These are phyloP conservation scores for Paraescarpia echinospica DNA, from an alignment of 1,140 invertebrate species.

Conservation along the genomic window DNA sequence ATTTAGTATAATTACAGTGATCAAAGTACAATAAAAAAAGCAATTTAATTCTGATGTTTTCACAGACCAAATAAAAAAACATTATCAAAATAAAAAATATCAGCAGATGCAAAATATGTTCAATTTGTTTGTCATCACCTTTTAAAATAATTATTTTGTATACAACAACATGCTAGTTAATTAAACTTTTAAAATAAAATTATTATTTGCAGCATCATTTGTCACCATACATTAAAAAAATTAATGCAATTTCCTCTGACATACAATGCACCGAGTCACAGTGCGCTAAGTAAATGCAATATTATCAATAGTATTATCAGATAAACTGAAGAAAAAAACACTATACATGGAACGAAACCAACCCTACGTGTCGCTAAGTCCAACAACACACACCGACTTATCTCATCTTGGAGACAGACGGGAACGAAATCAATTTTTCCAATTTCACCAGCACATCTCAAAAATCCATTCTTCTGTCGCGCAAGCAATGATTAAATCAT, in stretches of 20 bases:
- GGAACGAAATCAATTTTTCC: background rate
- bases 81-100: too few species aligned
- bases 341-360: background rate
- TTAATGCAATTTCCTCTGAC: background rate
- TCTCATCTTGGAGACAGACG: background rate
- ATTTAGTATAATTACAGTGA: too few species aligned
- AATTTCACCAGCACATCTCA: conserved; percentile 5
- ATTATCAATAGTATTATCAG: background rate
- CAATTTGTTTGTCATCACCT: too few species aligned
- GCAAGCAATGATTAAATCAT: background rate
- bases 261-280: background rate
- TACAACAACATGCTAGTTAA: too few species aligned
- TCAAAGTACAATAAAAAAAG: too few species aligned
- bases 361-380: background rate
- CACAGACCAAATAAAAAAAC: too few species aligned
- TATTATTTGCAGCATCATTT: too few species aligned
- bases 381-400: background rate
- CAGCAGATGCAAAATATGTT: too few species aligned
- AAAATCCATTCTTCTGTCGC: background rate
- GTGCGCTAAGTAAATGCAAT: background rate
- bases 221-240: too few species aligned
- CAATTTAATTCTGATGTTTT: too few species aligned
- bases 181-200: too few species aligned
- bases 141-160: too few species aligned
- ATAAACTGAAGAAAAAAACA: background rate